These are phyloP conservation scores for Nettapus auritus DNA, from an alignment of 2,113 vertebrate species.

Conservation along the genomic window DNA sequence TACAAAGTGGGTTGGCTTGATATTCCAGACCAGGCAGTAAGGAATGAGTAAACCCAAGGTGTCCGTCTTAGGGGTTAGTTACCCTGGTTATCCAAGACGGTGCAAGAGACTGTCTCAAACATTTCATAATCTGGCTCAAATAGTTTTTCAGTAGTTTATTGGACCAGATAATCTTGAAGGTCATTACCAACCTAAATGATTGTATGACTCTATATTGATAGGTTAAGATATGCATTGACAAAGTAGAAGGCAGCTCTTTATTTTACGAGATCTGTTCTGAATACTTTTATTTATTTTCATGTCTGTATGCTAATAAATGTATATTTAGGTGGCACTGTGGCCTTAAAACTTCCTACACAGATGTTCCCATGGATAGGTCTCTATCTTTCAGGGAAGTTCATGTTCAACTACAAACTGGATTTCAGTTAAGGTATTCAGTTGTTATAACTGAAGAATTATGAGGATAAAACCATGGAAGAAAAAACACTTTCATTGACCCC, in stretches of 20 bases:
- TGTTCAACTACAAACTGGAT: background rate
- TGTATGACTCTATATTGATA: background rate
- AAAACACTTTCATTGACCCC: background rate
- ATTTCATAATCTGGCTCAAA: background rate
- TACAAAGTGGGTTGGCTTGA: background rate
- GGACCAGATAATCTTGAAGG: too few species aligned
- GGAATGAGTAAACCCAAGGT: background rate
- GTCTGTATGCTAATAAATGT: background rate
- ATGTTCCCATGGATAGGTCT: accelerated
- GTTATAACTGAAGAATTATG: background rate
- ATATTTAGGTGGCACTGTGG: background rate
- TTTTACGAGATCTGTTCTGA: background rate
- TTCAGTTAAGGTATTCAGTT: background rate
- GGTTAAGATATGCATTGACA: background rate
- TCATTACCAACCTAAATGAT: too few species aligned
- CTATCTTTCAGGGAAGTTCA: background rate
- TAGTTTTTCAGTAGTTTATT: background rate
- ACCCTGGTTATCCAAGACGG: background rate
- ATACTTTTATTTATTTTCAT: background rate
- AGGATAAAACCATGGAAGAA: background rate
- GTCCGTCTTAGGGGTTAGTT: background rate
- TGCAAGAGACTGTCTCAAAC: background rate
- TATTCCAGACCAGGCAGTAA: background rate
- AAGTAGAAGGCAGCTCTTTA: background rate
- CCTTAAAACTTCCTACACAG: background rate